Evolutionary conservation across 2,888 invertebrate species (phyloP), one percentile per base, ranked within the genome.

Genomic region (Tetragonisca angustula): DNA sequence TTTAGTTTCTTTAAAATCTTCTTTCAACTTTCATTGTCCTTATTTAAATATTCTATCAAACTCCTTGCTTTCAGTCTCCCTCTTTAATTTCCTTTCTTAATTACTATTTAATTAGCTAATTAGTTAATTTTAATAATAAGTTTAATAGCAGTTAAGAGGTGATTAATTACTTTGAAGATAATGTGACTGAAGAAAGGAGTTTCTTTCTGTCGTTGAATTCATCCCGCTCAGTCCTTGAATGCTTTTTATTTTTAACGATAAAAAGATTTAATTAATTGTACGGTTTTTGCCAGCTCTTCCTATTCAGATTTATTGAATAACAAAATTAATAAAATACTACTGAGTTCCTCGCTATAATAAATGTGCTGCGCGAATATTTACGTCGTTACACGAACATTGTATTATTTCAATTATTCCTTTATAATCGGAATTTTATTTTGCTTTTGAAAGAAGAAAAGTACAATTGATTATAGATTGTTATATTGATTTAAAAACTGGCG

Each of bases 61-160:
- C 5, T 4, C 17, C 24, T 19, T 27, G 21, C n/a, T 43, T 59
- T 59, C 19, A 17, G 32, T 2, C 19, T 11, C 24, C 19, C 32
- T 36, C 24, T 49, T 61, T 49, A 43, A 49, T 17, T 49, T 59
- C 49, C 13, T 15, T 19, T 6, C 32, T 61, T 59, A 49, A 24
- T 71, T 49, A 24, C 24, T 4, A 61, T 71, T 71, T 71, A 71
- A 72, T 72, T 72, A 72, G 43, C 27, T 49, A 24, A 49, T 72
- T 59, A 49, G 61, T 49, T 61, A 61, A 49, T 56, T 27, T 61
- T 49, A 24, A 61, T 49, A 24, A 49, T 61, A 61, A 49, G 49
- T 61, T 61, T 72, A 61, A 24, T 59, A 5, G 43, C 13, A 24
- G 59, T 49, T 27, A 24, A 61, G 49, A 49, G 6, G 43, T 61